Percentiles rank a stretch among this genome's conserved stretches.
Conservation (phyloP, 92 coral and sea anemone species). For the Phenganax marumi region DNA sequence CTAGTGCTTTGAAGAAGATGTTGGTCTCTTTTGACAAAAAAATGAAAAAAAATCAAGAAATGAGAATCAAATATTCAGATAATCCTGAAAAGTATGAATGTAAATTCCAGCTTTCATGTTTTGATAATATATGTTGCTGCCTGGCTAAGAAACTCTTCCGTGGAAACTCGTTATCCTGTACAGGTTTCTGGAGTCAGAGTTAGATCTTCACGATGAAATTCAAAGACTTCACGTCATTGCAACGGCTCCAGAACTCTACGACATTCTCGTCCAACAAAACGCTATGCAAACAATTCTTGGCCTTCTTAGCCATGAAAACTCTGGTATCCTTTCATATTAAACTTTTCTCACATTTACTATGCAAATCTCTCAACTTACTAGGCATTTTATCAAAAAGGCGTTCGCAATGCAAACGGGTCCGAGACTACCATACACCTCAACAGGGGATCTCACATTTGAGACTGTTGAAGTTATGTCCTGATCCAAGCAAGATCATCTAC, state of each 20-base stretch:
- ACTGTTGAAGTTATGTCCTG: too few species aligned
- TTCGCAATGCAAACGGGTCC: too few species aligned
- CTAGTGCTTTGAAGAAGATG: constrained; percentile 85
- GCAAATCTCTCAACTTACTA: background rate
- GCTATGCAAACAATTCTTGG: constrained; percentile 86
- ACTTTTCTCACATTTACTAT: background rate
- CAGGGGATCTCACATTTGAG: too few species aligned
- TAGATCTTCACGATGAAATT: constrained; percentile 89
- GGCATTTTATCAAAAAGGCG: too few species aligned
- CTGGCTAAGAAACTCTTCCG: background rate
- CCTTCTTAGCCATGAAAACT: constrained; percentile 88
- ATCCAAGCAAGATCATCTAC: too few species aligned
- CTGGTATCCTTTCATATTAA: constrained; percentile 67
- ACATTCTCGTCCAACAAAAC: constrained; percentile 75
- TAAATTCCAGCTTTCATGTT: background rate
- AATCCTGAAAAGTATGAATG: constrained; percentile 80
- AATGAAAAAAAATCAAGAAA: constrained; percentile 94
- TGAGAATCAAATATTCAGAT: constrained; percentile 97
- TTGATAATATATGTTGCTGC: background rate
- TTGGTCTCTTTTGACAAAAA: constrained; percentile 87
- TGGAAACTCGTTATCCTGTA: background rate
- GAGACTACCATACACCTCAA: background rate
- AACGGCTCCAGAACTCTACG: constrained; percentile 93
- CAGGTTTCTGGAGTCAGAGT: constrained; percentile 94
- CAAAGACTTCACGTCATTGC: constrained; percentile 95